Percentiles rank a stretch among this genome's conserved stretches.
Conservation (phyloP, 2,888 invertebrate genomes). For the Tetanocera ferruginea region DNA sequence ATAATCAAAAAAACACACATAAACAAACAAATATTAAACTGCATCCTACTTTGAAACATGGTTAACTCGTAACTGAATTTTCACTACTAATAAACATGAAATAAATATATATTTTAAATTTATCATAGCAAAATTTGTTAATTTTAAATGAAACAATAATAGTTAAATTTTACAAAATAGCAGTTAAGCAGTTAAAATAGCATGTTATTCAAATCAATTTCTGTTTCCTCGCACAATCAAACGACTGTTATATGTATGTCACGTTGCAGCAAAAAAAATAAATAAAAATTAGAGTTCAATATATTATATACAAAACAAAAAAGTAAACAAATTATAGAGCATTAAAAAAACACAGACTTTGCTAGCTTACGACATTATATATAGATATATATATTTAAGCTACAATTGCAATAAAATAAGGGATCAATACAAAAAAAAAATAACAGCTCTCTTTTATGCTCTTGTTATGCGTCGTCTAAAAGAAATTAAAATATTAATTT, state of each 20-base stretch:
- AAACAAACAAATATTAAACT: background rate
- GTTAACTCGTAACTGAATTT: slow-evolving; percentile 25
- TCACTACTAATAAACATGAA: slow-evolving; percentile 1
- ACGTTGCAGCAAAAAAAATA: background rate
- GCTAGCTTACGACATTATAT: background rate
- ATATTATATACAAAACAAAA: background rate
- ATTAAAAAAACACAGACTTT: background rate
- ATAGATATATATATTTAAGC: background rate
- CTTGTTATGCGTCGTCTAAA: background rate
- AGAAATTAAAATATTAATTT: too few relatives aligned
- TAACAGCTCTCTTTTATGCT: slow-evolving; percentile 11
- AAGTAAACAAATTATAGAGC: background rate
- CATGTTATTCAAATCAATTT: background rate
- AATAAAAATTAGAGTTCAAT: background rate
- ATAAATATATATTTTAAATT: background rate
- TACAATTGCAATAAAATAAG: slow-evolving; percentile 28
- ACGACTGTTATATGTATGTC: slow-evolving; percentile 7
- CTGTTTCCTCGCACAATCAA: slow-evolving; percentile 22
- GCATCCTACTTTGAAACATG: slow-evolving; percentile 17
- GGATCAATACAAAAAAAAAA: slow-evolving; percentile 17
- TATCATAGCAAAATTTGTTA: slow-evolving; percentile 17
- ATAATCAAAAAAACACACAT: slow-evolving; percentile 17
- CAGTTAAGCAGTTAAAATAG: slow-evolving; percentile 9
- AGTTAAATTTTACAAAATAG: slow-evolving; percentile 27
- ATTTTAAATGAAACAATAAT: slow-evolving; percentile 8